Evolutionary conservation across 2,113 vertebrate species (phyloP).

Genomic region (Phodopus roborovskii): DNA sequence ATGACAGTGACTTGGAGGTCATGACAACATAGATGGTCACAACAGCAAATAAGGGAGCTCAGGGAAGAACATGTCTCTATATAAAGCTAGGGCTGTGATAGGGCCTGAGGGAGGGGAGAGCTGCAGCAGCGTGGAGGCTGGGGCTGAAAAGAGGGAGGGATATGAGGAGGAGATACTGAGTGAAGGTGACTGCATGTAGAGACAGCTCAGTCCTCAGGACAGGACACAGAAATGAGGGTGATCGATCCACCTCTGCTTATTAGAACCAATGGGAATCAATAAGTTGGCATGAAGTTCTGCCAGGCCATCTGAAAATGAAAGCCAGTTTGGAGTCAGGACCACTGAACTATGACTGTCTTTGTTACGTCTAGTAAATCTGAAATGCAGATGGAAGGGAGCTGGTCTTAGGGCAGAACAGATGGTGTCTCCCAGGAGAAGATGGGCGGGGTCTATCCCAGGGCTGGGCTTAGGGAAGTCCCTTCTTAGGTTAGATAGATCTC

Average conservation of each 20-base stretch:
- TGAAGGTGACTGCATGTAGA: neutral
- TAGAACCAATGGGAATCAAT: neutral
- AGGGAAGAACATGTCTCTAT: neutral
- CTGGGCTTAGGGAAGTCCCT: neutral
- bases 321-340: neutral
- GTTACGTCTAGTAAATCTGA: slow-evolving; percentile 13
- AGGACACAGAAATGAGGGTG: neutral
- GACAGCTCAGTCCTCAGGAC: neutral
- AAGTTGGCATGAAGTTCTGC: neutral
- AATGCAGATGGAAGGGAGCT: neutral
- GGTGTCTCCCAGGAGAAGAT: neutral
- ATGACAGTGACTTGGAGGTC: neutral
- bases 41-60: neutral
- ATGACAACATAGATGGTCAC: neutral
- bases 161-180: neutral
- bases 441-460: neutral
- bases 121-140: neutral
- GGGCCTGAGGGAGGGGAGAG: neutral
- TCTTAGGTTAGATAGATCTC: neutral
- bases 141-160: neutral
- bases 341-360: neutral
- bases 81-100: neutral
- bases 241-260: neutral
- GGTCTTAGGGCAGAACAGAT: neutral
- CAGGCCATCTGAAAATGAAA: slow-evolving; percentile 29